Base-by-base conservation (phyloP, 2,888 invertebrate species). In the Andricus quercusramuli region DNA sequence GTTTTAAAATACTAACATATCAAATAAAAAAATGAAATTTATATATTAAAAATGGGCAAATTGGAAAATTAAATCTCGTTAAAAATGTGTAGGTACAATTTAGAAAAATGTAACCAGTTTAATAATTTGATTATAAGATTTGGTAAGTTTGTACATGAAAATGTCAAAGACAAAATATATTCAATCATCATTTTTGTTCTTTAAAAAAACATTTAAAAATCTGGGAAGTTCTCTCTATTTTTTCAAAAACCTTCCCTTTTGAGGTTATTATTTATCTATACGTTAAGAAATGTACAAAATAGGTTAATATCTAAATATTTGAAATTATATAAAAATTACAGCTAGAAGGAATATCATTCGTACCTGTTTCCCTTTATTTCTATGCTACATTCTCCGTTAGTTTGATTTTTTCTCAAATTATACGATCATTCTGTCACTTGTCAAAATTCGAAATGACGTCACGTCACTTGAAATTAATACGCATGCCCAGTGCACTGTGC, bases 261-360 rank as follows among this genome's bases (percentile, higher is more conserved):
- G 32, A 74, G 74, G 74, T 74, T 74, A 74, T 29, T 6, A 56
- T 74, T n/a, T 20, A 56, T 20, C 1, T 56, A n/a, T 32, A 8
- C 3, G 25, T 17, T 9, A 70, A 3, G 29, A 70, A 70, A 29
- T 29, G 3, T 0, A 29, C 0, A 17, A 3, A 9, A 17, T 0
- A 20, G 11, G 25, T 29, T 70, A 25, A 70, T 47, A 51, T 47
- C 44, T 11, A 20, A 32, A 9, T 29, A 51, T n/a, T 70, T 20
- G 11, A 22, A 11, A 70, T 70, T 47, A 4, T 47, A 25, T 17
- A 2, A 47, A 17, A 47, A 51, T 25, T 17, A 47, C 25, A 29
- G 9, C 51, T 13, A 29, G 17, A 25, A 29, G 20, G 51, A 25
- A 13, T 51, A 17, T 44, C 13, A 20, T 1, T 47, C 3, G 1